phyloP scores from a whole-genome alignment of 2,113 vertebrate species.

The Cephalopholis sonnerati region DNA sequence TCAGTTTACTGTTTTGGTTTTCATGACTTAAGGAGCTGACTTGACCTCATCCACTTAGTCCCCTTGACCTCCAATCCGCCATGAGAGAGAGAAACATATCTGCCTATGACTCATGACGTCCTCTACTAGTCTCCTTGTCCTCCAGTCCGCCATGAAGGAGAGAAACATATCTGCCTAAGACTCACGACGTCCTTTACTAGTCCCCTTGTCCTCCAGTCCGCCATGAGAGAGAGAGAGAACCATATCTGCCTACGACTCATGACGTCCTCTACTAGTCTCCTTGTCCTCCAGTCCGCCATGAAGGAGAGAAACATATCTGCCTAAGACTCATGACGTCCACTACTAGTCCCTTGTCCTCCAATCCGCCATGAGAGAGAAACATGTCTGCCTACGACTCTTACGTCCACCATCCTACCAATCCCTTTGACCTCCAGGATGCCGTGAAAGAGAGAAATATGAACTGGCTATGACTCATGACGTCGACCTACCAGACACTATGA shows the following conservation, averaged over 20 bases:
- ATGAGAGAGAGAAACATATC: slow-evolving; percentile 33
- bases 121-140: slow-evolving; percentile 28
- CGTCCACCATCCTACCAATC: slow-evolving; percentile 59
- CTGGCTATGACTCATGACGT: slow-evolving; percentile 67
- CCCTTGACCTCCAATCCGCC: slow-evolving; percentile 67
- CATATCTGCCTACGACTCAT: slow-evolving; percentile 48
- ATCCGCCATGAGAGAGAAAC: slow-evolving; percentile 32
- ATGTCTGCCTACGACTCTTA: slow-evolving; percentile 37
- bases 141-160: slow-evolving; percentile 48
- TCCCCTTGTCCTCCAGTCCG: slow-evolving; percentile 37
- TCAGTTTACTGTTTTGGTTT: slow-evolving; percentile 62
- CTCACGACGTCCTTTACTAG: slow-evolving; percentile 10
- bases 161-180: slow-evolving; percentile 22
- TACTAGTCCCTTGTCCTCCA: slow-evolving; percentile 36
- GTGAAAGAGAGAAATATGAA: slow-evolving; percentile 48
- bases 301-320: slow-evolving; percentile 25
- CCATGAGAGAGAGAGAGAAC: slow-evolving; percentile 48
- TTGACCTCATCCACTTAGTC: slow-evolving; percentile 75
- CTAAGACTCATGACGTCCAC: slow-evolving; percentile 51
- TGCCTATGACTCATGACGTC: slow-evolving; percentile 15
- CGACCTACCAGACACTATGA: slow-evolving; percentile 89
- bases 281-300: slow-evolving; percentile 61
- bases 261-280: slow-evolving; percentile 46
- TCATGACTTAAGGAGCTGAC: slow-evolving; percentile 63
- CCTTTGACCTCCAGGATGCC: slow-evolving; percentile 58